phyloP scores from a whole-genome alignment of 2,888 invertebrate genomes.

The Zootermopsis nevadensis region DNA sequence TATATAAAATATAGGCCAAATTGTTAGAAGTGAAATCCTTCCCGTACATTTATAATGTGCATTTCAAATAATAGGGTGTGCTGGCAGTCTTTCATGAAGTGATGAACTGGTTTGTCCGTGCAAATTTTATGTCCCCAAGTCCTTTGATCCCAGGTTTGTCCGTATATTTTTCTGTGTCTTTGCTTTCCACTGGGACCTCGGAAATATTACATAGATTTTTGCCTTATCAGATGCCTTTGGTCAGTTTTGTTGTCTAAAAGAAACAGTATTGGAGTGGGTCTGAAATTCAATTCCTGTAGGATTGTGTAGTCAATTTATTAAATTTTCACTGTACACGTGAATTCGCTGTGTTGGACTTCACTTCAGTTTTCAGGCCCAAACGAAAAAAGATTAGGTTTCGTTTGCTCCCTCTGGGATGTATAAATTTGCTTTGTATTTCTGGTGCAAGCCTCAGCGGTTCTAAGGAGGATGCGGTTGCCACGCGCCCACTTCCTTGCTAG shows the following conservation, averaged over 20 bases:
- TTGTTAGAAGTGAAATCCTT: too few relatives aligned
- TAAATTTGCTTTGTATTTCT: slow-evolving; percentile 39
- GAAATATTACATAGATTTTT: neutral
- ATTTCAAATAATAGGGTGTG: too few relatives aligned
- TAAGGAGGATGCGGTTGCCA: neutral
- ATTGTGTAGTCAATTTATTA: slow-evolving; percentile 20
- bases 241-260: neutral
- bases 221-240: neutral
- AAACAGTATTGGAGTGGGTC: slow-evolving; percentile 28
- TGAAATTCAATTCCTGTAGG: slow-evolving; percentile 23
- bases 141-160: neutral
- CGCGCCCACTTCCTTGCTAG: neutral
- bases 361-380: slow-evolving; percentile 29
- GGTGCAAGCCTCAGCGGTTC: neutral
- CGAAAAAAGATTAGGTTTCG: slow-evolving; percentile 26
- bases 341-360: slow-evolving; percentile 33
- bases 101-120: too few relatives aligned
- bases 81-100: too few relatives aligned
- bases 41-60: too few relatives aligned
- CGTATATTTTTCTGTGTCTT: neutral
- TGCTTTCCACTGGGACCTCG: neutral
- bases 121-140: neutral
- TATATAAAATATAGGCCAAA: too few relatives aligned
- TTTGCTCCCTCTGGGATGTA: slow-evolving; percentile 27
- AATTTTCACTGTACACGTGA: slow-evolving; percentile 35